Evolutionary conservation across 2,888 invertebrate genomes (phyloP).

Genomic region (Ichneumoninae sp.): DNA sequence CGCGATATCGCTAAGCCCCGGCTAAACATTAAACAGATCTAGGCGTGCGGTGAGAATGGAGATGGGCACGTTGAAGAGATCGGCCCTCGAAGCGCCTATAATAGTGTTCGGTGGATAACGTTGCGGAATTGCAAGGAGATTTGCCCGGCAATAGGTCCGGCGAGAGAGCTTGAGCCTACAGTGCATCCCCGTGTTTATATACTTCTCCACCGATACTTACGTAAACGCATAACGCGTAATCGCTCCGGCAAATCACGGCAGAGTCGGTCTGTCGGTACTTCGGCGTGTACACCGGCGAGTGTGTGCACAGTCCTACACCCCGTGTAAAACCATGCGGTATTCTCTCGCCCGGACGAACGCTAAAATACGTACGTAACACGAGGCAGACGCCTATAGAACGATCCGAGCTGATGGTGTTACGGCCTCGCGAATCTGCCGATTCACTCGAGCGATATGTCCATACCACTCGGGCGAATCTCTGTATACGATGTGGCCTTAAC

Average conservation of each 20-base stretch:
- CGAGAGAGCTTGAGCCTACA: conserved; percentile 21
- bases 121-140: conserved; percentile 60
- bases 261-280: conserved; percentile 33
- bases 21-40: conserved; percentile 18
- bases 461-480: conserved; percentile 67
- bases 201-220: conserved; percentile 44
- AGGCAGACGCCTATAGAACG: conserved; percentile 1
- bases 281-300: conserved; percentile 1
- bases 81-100: conserved; percentile 39
- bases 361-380: conserved; percentile 35
- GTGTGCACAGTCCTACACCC: background rate
- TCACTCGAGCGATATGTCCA: conserved; percentile 66
- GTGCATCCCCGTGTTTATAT: conserved; percentile 43
- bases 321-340: background rate
- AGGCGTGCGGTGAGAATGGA: conserved; percentile 26
- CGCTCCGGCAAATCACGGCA: conserved; percentile 61
- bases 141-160: conserved; percentile 40
- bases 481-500: conserved; percentile 67
- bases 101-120: conserved; percentile 61
- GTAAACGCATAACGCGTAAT: conserved; percentile 65
- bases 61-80: conserved; percentile 46
- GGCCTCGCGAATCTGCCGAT: conserved; percentile 65
- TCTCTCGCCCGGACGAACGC: conserved; percentile 48
- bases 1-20: conserved; percentile 3
- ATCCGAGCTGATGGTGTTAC: conserved; percentile 62